Evolutionary conservation across 1,140 invertebrate genomes (phyloP), one percentile per base, ranked within the genome.

Genomic region (Pseudomyrmex concolor): DNA sequence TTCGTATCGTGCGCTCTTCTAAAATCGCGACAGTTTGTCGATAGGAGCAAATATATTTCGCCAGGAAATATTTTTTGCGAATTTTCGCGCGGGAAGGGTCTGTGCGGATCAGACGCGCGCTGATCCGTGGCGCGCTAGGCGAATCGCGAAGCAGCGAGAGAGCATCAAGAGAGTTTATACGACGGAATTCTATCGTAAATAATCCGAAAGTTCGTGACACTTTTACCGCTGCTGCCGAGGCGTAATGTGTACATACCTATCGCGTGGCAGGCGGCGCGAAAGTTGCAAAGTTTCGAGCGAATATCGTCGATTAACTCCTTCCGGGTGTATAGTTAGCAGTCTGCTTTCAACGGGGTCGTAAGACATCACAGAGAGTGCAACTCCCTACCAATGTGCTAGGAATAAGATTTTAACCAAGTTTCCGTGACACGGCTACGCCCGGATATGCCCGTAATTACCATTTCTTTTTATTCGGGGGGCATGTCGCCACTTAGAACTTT

Each of bases 201-300:
- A 86, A 81, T 86, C 51, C 45, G 60, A 17, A 70, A 86, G 68
- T 84, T 86, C 86, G 82, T 84, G 86, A 84, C 71, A 68, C 71
- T 84, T 87, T 84, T 84, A 78, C 73, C 70, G 19, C 13, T 73
- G 62, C 13, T 54, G 48, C 84, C 83, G 76, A 76, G 71, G 67
- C 19, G 66, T 68, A 76, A 80, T 64, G 67, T 80, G 57, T 80
- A 86, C 84, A 89, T 76, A 89, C 71, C 83, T 78, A 86, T 81
- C 76, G 60, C 70, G 45, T 68, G 59, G 68, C 67, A 67, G 64
- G 71, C 72, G 60, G 59, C 85, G 81, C 70, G 87, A 90, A 89
- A 85, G 85, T 87, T 90, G 84, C 89, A 77, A 83, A 89, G 88
- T 92, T 92, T 84, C 71, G 17, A 68, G 50, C 74, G 84, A 77